Conservation (phyloP, 2,113 vertebrate species). For the Xyrauchen texanus region DNA sequence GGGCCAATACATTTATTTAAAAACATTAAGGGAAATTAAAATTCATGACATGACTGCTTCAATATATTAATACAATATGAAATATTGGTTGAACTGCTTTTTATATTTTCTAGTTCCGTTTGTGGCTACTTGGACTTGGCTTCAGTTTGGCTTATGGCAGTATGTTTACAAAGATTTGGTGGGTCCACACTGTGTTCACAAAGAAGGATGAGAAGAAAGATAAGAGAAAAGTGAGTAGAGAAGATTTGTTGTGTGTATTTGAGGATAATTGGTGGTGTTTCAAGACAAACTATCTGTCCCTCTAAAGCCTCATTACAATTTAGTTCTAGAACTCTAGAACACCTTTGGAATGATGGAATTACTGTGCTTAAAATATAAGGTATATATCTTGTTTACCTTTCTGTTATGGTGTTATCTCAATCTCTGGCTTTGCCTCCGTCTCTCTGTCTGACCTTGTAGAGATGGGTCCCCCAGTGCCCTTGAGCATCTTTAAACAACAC, state of each 20-base stretch:
- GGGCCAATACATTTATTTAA: too few species aligned
- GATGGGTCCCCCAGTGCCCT: slow-evolving; percentile 42
- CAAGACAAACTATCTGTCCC: not conserved
- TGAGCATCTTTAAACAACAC: slow-evolving; percentile 48
- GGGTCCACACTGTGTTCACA: slow-evolving; percentile 95
- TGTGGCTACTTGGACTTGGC: slow-evolving; percentile 91
- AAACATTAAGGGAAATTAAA: not conserved
- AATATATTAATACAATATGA: not conserved
- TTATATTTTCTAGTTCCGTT: slow-evolving; percentile 68
- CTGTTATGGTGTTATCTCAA: slow-evolving; percentile 31
- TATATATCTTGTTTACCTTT: slow-evolving; percentile 9
- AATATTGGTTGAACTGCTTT: not conserved
- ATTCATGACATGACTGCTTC: not conserved
- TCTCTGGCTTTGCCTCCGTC: slow-evolving; percentile 16
- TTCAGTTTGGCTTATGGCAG: slow-evolving; percentile 94
- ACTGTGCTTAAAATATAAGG: slow-evolving; percentile 15
- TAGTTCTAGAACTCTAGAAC: not conserved
- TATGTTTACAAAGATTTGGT: slow-evolving; percentile 99
- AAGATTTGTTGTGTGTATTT: not conserved
- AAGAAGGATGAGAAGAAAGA: slow-evolving; percentile 97
- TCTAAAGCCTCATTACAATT: not conserved
- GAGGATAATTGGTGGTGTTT: not conserved
- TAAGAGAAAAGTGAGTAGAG: slow-evolving; percentile 84
- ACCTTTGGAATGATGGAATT: slow-evolving; percentile 17
- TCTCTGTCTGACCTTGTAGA: slow-evolving; percentile 35